phyloP scores from a whole-genome alignment of 2,113 vertebrate species.

The Eidolon helvum region DNA sequence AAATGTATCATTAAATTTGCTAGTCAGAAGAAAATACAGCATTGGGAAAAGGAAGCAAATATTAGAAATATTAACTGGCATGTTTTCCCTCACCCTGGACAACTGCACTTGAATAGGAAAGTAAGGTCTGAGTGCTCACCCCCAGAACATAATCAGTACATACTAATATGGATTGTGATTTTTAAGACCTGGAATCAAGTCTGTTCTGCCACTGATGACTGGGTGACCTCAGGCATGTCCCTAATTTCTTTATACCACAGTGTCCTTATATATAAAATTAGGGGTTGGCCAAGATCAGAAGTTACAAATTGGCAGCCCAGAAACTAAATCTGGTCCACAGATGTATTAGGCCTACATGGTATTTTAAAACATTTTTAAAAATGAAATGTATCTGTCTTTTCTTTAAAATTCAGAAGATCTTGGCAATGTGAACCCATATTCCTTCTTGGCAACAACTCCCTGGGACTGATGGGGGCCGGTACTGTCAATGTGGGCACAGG shows the following conservation, averaged over 20 bases:
- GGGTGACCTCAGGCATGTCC: not conserved
- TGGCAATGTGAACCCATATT: not conserved
- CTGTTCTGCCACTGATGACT: not conserved
- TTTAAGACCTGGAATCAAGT: not conserved
- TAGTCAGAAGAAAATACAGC: not conserved
- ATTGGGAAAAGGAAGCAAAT: slow-evolving; percentile 6
- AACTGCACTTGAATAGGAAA: not conserved
- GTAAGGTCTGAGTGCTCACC: not conserved
- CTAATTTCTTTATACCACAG: not conserved
- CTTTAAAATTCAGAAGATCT: not conserved
- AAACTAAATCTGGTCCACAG: not conserved
- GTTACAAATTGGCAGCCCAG: not conserved
- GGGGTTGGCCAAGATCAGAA: not conserved
- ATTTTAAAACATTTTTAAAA: not conserved
- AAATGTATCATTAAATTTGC: not conserved
- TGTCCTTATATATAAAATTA: not conserved
- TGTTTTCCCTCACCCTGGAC: not conserved
- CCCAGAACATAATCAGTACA: not conserved
- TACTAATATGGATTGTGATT: not conserved
- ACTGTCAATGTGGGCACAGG: not conserved
- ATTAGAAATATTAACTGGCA: not conserved
- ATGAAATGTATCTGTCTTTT: not conserved
- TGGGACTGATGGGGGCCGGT: not conserved
- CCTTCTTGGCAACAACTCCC: not conserved
- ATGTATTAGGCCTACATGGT: not conserved